These are phyloP conservation scores for Yponomeuta malinellus DNA, from an alignment of 2,888 invertebrate genomes.

Conservation along the genomic window DNA sequence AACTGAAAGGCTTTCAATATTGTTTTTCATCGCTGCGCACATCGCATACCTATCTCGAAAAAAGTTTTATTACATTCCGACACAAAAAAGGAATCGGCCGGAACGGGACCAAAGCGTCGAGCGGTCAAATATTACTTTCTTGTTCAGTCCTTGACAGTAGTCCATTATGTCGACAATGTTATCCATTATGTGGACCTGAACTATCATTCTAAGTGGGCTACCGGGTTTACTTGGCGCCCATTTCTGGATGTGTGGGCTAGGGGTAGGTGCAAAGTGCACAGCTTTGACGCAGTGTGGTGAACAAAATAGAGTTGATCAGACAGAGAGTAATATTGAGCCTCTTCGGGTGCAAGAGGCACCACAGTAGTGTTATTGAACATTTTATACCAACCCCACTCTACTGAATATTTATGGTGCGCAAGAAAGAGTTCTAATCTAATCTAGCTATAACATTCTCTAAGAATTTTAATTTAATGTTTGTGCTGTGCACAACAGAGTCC, in stretches of 20 bases:
- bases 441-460: too few species aligned
- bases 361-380: too few species aligned
- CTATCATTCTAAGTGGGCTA: background rate
- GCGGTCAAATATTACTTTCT: slow-evolving; percentile 46
- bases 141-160: slow-evolving; percentile 40
- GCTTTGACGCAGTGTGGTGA: too few species aligned
- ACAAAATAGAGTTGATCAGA: too few species aligned
- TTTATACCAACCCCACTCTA: too few species aligned
- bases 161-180: slow-evolving; percentile 53
- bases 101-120: slow-evolving; percentile 21
- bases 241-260: background rate
- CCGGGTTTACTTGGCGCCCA: background rate
- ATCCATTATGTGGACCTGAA: slow-evolving; percentile 22
- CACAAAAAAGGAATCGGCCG: slow-evolving; percentile 38
- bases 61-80: slow-evolving; percentile 61
- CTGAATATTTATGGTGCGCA: too few species aligned
- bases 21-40: slow-evolving; percentile 22
- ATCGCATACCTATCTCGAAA: slow-evolving; percentile 45
- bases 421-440: too few species aligned
- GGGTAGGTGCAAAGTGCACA: background rate
- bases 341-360: too few species aligned
- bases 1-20: background rate
- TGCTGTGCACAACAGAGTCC: too few species aligned
- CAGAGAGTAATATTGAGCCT: too few species aligned
- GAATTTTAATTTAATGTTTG: too few species aligned